phyloP scores from a whole-genome alignment of 2,797 vertebrate species.

The Microctenopoma steveboyesi region DNA sequence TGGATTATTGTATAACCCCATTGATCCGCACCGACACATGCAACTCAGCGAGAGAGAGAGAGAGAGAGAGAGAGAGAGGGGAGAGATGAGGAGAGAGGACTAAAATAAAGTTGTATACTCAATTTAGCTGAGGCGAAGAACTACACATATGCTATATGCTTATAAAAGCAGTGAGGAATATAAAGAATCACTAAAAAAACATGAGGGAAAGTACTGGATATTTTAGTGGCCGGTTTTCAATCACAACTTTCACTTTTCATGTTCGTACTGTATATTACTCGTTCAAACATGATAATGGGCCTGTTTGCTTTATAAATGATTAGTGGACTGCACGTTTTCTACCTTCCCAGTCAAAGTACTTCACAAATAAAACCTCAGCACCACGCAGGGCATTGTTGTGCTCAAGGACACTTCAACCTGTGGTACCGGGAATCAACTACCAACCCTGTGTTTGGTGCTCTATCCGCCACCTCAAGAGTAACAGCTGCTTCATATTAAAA shows the following conservation, averaged over 20 bases:
- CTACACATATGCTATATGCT: conserved; percentile 7
- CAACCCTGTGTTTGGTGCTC: too few species aligned
- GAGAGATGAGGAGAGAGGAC: conserved; percentile 9
- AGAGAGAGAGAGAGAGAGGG: conserved; percentile 2
- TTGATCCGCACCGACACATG: conserved; percentile 61
- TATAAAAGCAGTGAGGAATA: background rate
- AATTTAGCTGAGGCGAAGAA: conserved; percentile 22
- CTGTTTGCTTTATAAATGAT: background rate
- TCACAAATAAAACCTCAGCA: too few species aligned
- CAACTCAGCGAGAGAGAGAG: conserved; percentile 23
- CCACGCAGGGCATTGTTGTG: too few species aligned
- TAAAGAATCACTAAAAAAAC: conserved; percentile 8
- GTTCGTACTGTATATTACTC: background rate
- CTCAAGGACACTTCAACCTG: too few species aligned
- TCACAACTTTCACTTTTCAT: conserved; percentile 14
- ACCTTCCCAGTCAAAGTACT: too few species aligned
- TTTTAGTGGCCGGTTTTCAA: background rate
- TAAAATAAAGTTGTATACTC: conserved; percentile 52
- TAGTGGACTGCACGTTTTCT: too few species aligned
- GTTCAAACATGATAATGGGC: background rate
- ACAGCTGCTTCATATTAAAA: conserved; percentile 12
- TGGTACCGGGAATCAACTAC: too few species aligned
- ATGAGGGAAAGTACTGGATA: background rate
- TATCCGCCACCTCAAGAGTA: background rate
- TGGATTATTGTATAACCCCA: conserved; percentile 77